Evolutionary conservation across 2,888 invertebrate genomes (phyloP).

Genomic region (Lasioglossum marginatum): DNA sequence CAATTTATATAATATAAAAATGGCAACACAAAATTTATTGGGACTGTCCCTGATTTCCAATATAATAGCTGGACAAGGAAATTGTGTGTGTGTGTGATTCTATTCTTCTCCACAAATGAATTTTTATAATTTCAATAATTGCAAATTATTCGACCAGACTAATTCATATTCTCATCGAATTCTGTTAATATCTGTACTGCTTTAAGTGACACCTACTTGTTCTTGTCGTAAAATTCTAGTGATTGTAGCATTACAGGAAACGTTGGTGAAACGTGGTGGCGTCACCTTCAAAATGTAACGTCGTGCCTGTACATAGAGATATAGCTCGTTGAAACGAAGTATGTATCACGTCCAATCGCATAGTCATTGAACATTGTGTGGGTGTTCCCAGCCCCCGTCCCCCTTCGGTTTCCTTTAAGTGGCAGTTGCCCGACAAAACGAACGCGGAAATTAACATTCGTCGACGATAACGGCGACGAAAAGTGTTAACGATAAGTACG

Average conservation of each 20-base stretch:
- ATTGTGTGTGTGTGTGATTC: no score
- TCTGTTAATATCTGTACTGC: background rate
- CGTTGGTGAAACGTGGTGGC: background rate
- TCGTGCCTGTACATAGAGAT: background rate
- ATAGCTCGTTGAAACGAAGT: background rate
- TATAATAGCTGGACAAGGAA: no score
- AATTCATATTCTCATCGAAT: background rate
- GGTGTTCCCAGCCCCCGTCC: background rate
- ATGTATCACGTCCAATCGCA: background rate
- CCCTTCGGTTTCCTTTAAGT: background rate
- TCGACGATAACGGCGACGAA: slow-evolving; percentile 44
- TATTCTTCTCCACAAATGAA: no score
- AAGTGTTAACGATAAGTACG: slow-evolving; percentile 44
- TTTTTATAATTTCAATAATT: no score
- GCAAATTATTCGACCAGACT: background rate
- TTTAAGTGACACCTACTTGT: background rate
- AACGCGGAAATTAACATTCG: slow-evolving; percentile 29
- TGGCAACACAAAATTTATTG: no score
- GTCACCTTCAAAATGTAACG: background rate
- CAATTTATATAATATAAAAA: no score
- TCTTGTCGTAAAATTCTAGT: background rate
- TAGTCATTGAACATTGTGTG: background rate
- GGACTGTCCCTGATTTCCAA: no score
- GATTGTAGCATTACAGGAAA: background rate
- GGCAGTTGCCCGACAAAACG: slow-evolving; percentile 25